phyloP scores from a whole-genome alignment of 1,140 invertebrate genomes.

The Hirudo medicinalis region DNA sequence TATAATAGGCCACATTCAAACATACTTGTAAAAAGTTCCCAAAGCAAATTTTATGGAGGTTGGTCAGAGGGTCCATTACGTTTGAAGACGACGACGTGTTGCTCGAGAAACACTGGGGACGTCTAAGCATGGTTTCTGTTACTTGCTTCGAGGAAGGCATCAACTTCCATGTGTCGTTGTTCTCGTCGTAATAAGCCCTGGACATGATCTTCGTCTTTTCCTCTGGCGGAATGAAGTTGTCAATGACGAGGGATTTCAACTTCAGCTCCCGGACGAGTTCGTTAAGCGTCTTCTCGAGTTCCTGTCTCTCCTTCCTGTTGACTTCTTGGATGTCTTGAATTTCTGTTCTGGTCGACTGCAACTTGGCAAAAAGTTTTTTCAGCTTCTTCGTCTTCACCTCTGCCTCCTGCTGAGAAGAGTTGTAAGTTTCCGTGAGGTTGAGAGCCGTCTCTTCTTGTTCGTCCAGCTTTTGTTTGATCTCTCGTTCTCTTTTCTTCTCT shows the following conservation, averaged over 20 bases:
- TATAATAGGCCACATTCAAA: not conserved
- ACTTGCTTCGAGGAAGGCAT: conserved; percentile 22
- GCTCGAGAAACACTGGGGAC: not conserved
- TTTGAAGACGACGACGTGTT: not conserved
- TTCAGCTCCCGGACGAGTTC: conserved; percentile 58
- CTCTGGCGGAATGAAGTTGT: conserved; percentile 87
- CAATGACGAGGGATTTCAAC: conserved; percentile 63
- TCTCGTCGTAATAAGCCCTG: conserved; percentile 67
- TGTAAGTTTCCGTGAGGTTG: conserved; percentile 69
- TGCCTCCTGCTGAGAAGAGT: conserved; percentile 75
- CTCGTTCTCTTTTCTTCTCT: conserved; percentile 52
- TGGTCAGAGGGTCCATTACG: not conserved
- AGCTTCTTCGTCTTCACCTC: conserved; percentile 79
- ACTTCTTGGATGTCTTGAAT: conserved; percentile 69
- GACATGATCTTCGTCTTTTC: conserved; percentile 67
- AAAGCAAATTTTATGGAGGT: not conserved
- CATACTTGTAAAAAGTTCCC: conserved; percentile 3
- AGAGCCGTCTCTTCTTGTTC: conserved; percentile 72
- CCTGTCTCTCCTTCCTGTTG: conserved; percentile 61
- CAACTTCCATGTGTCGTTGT: conserved; percentile 63
- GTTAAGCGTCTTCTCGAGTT: conserved; percentile 64
- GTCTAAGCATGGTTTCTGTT: not conserved
- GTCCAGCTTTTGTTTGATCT: conserved; percentile 74
- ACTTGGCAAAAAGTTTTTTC: conserved; percentile 56
- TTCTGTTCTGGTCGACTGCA: conserved; percentile 51